Base-by-base conservation (phyloP, 1,140 invertebrate genomes). In the Venturia canescens region DNA sequence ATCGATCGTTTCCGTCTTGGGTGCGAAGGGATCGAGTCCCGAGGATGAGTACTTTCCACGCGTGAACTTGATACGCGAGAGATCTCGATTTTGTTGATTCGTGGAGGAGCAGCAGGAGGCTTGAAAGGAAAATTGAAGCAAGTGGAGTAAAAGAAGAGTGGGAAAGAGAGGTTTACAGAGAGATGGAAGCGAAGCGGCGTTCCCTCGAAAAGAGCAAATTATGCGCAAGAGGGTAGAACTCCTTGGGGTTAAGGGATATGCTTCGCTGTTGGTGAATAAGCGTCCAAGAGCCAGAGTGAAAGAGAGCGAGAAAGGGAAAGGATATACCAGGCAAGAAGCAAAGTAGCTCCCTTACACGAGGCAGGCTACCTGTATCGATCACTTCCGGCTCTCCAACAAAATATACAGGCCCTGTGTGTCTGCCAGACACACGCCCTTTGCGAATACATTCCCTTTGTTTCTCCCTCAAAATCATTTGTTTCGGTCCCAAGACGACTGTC, bases 281-380 rank as follows among this genome's bases (percentile, higher is more conserved):
- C 38, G 38, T 44, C 53, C 53, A n/a, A 15, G 23, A 63, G 18
- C n/a, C 4, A 4, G 23, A 63, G 60, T 7, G 23, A 27, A 13
- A 63, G 13, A 63, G 23, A 63, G 23, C n/a, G 4, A 63, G 60
- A 57, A n/a, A 27, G 60, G 21, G 23, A 13, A 26, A 26, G 60
- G 23, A 63, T 63, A 63, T 57, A 63, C 3, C 60, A 23, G n/a
- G 60, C 57, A 60, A 60, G 23, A n/a, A 63, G 60, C 11, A 23
- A 13, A 27, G 60, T 63, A 63, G 23, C 21, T n/a, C 27, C 26
- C 60, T 26, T 63, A 63, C 60, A 63, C 60, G n/a, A n/a, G n/a
- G 26, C 60, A 63, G 60, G 21, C 5, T 13, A 63, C 60, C 60
- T 63, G 60, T 63, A 63, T 63, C 60, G 60, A 63, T 63, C 60